Conservation (phyloP, 1,140 invertebrate species). For the Trichonephila clavipes region DNA sequence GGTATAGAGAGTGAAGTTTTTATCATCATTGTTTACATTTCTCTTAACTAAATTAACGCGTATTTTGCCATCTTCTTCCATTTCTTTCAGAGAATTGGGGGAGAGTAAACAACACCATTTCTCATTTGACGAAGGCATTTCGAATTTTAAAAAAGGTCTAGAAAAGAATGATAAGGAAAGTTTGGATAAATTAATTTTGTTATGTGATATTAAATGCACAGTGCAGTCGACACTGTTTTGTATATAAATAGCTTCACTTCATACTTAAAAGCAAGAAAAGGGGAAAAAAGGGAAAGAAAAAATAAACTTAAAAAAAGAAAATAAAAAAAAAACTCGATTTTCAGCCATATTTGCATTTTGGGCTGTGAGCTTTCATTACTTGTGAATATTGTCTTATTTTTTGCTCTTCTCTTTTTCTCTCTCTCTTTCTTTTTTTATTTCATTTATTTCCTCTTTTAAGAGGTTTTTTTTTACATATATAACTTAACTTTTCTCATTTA, state of each 20-base stretch:
- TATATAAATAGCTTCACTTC: neutral
- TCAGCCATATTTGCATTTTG: neutral
- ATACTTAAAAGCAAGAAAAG: neutral
- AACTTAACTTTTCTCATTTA: too few relatives aligned
- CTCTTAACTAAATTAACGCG: neutral
- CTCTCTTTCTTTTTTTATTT: neutral
- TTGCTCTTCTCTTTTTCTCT: neutral
- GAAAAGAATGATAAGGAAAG: conserved; percentile 6
- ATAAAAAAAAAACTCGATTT: neutral
- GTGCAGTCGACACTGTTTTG: neutral
- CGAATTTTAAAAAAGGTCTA: neutral
- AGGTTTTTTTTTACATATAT: too few relatives aligned
- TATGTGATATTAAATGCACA: neutral
- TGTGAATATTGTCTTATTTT: too few relatives aligned
- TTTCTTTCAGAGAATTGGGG: neutral
- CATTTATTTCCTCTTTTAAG: too few relatives aligned
- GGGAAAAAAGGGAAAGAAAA: too few relatives aligned
- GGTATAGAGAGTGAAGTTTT: too few relatives aligned
- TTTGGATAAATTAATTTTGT: neutral
- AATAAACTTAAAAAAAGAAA: neutral
- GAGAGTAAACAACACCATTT: neutral
- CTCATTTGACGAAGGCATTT: neutral
- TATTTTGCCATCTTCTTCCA: neutral
- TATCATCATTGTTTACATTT: neutral
- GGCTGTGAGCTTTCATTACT: too few relatives aligned